Base-by-base conservation (phyloP, 1,140 invertebrate species). In the Drosophila rufa region DNA sequence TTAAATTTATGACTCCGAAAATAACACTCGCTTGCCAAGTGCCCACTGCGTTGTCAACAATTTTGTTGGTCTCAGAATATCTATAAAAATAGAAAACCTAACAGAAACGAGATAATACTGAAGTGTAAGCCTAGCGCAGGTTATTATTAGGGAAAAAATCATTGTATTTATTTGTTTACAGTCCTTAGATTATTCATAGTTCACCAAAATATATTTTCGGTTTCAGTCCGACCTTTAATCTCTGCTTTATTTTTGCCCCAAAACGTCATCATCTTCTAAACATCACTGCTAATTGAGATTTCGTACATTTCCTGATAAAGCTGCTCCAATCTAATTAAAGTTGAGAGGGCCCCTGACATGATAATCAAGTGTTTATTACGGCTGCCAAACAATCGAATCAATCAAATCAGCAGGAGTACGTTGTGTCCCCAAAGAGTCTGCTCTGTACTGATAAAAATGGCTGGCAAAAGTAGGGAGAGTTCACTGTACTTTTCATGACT, bases 361-460 rank as follows among this genome's bases (percentile, higher is more conserved):
- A 74, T 78, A 80, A 87, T 89, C 64, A 83, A 89, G 59, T 86
- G 46, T 70, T 84, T 70, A 86, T 79, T 33, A 50, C 46, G 50
- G 51, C 6, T 15, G 30, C 17, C 42, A 19, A 46, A 30, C 51
- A 43, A 50, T 15, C 43, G 30, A 78, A 43, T 56, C 48, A 73
- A 73, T 86, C 69, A 86, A 71, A 65, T 30, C 36, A 46, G 3
- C 11, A 2, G 19, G 27, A 53, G 22, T 17, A 45, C 57, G 43
- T 12, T 46, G 0, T 30, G n/a, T 4, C 14, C n/a, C 45, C 17
- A 6, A n/a, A n/a, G 48, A 27, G 25, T 33, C 15, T 15, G 3
- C 7, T 12, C 8, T 30, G 2, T 38, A 15, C 7, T 59, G 38
- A 59, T 69, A 46, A 59, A 25, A 12, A 43, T 3, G 5, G 2